Conservation (phyloP, 2,888 invertebrate species). For the Onthophagus sagittarius region DNA sequence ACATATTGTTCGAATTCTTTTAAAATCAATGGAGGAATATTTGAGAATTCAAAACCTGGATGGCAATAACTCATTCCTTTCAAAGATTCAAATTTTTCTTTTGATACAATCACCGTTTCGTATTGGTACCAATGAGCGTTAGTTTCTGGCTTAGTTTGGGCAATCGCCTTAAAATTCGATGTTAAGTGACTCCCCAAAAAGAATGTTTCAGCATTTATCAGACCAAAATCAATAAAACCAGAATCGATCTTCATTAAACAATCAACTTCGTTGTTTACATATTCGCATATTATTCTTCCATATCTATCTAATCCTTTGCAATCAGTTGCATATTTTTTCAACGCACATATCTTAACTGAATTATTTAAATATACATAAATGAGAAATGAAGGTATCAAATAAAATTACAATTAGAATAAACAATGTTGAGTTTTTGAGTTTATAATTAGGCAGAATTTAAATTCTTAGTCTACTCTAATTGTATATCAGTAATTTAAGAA, state of each 20-base stretch:
- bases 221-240: slow-evolving; percentile 56
- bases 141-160: slow-evolving; percentile 41
- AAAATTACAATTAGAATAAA: no score
- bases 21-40: slow-evolving; percentile 59
- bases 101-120: slow-evolving; percentile 60
- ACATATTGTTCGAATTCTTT: slow-evolving; percentile 55
- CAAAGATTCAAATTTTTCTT: slow-evolving; percentile 47
- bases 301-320: slow-evolving; percentile 35
- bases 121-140: slow-evolving; percentile 42
- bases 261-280: slow-evolving; percentile 39
- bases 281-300: slow-evolving; percentile 30
- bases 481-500: no score
- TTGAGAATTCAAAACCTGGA: slow-evolving; percentile 58
- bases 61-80: slow-evolving; percentile 60
- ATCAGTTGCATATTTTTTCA: background rate
- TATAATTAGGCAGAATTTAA: no score
- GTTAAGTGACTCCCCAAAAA: slow-evolving; percentile 52
- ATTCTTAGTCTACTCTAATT: no score
- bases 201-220: slow-evolving; percentile 60
- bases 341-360: slow-evolving; percentile 1
- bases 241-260: slow-evolving; percentile 56
- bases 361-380: background rate
- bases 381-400: no score
- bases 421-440: no score
- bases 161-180: slow-evolving; percentile 50